Base-by-base conservation (phyloP, 2,888 invertebrate genomes). In the Microctonus aethiopoides region DNA sequence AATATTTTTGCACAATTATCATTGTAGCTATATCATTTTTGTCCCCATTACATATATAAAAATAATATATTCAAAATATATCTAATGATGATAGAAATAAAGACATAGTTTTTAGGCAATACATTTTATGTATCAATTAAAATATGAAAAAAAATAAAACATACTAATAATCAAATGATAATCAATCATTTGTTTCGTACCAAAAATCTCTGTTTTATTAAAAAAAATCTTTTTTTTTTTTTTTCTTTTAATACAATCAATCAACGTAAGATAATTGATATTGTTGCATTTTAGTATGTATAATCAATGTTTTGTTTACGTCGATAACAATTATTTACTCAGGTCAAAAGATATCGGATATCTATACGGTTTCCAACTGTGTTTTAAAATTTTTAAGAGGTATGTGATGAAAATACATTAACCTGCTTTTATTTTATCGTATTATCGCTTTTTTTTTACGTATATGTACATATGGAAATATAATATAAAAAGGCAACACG, bases 21-120 rank as follows among this genome's bases (percentile, higher is more conserved):
- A 56, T 65, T 56, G 56, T 56, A 56, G 56, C 54, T 56, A 65
- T 56, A 63, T 41, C 54, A 65, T 56, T 65, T 54, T 56, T 65
- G 65, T 56, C 65, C 65, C 24, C 24, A 65, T 65, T 65, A 54
- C 65, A 65, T 65, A 65, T 16, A 54, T 65, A 56, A 63, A 52
- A 16, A 34, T 51, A 63, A 34, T 63, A 63, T 52, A 56, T 36
- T 24, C 52, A 34, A 52, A 52, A 34, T 63, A 63, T 52, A 56
- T 36, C 34, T 56, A 56, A 36, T 65, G 54, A 34, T 16, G 32
- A 34, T 57, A 16, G 34, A 16, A 46, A n/a, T 46, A 46, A 16
- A 46, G 46, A n/a, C n/a, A n/a, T 46, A 16, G 16, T 46, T 16
- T 16, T 46, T 46, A 16, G 34, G 57, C 57, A 29, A 56, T 56